Evolutionary conservation across 2,888 invertebrate genomes (phyloP).

Genomic region (Oligia strigilis): DNA sequence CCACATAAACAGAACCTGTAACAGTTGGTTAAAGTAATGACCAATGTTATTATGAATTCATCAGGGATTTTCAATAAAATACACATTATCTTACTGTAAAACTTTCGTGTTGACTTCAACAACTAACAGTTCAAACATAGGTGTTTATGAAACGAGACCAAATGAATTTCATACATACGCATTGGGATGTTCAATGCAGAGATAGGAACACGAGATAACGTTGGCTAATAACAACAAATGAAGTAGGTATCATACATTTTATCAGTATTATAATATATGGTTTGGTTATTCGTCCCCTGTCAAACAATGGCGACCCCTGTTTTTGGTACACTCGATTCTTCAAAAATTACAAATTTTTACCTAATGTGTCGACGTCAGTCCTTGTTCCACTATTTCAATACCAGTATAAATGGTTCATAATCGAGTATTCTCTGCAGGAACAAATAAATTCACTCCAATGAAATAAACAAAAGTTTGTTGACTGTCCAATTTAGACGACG

Average conservation of each 20-base stretch:
- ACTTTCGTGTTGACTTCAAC: slow-evolving; percentile 58
- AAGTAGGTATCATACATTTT: slow-evolving; percentile 67
- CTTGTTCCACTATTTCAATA: slow-evolving; percentile 87
- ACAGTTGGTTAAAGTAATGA: not conserved
- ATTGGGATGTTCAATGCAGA: slow-evolving; percentile 54
- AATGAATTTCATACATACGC: slow-evolving; percentile 60
- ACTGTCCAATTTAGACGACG: slow-evolving; percentile 89
- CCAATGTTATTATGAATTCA: not conserved
- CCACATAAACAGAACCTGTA: slow-evolving; percentile 10
- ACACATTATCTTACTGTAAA: slow-evolving; percentile 63
- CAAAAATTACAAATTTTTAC: slow-evolving; percentile 81
- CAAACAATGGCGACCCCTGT: slow-evolving; percentile 90
- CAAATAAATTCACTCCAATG: slow-evolving; percentile 86
- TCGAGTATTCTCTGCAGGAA: slow-evolving; percentile 84
- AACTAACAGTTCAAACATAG: slow-evolving; percentile 53
- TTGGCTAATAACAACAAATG: slow-evolving; percentile 74
- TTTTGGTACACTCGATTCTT: slow-evolving; percentile 78
- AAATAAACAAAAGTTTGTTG: slow-evolving; percentile 91
- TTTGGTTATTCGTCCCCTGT: slow-evolving; percentile 76
- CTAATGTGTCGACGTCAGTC: slow-evolving; percentile 87
- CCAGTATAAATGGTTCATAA: slow-evolving; percentile 87
- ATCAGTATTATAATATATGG: slow-evolving; percentile 69
- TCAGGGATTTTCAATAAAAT: slow-evolving; percentile 46
- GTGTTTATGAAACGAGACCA: slow-evolving; percentile 55
- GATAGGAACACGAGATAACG: slow-evolving; percentile 70